A percentile compares a stretch with the other conserved stretches of the same genome.
Evolutionary conservation across 2,888 invertebrate genomes (phyloP).

Genomic region (Spialia ferax): DNA sequence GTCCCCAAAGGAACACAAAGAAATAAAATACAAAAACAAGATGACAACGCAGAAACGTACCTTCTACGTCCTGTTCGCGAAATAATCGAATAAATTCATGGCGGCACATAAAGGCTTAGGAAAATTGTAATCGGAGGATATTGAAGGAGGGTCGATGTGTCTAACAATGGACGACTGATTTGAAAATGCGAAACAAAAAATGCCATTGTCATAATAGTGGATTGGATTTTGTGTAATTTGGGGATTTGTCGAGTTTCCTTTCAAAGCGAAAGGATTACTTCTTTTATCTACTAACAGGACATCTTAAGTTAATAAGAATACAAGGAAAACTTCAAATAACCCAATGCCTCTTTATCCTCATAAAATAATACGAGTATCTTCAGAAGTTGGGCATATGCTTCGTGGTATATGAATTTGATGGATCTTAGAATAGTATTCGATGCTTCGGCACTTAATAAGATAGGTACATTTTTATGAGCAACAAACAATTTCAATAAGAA

Average conservation of each 20-base stretch:
- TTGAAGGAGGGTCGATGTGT: slow-evolving; percentile 24
- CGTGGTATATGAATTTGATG: too few relatives aligned
- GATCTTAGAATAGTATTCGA: too few relatives aligned
- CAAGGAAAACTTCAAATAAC: neutral
- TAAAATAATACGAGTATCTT: too few relatives aligned
- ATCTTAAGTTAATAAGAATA: neutral
- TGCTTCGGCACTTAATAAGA: too few relatives aligned
- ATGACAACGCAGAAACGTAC: slow-evolving; percentile 30
- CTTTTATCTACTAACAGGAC: neutral
- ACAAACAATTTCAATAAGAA: too few relatives aligned
- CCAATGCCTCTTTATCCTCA: too few relatives aligned
- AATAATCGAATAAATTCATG: slow-evolving; percentile 31
- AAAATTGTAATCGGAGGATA: slow-evolving; percentile 34
- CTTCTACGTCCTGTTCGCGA: slow-evolving; percentile 13
- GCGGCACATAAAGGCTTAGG: slow-evolving; percentile 24
- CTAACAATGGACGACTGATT: slow-evolving; percentile 21
- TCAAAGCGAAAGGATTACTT: neutral
- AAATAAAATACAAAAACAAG: slow-evolving; percentile 17
- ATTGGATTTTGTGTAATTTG: slow-evolving; percentile 5
- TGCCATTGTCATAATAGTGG: slow-evolving; percentile 11
- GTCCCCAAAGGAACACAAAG: slow-evolving; percentile 8
- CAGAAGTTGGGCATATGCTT: too few relatives aligned
- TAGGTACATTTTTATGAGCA: too few relatives aligned
- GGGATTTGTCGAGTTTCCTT: neutral
- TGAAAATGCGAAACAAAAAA: slow-evolving; percentile 27